Evolutionary conservation across 1,140 invertebrate species (phyloP).

Genomic region (Sarcophaga bullata): DNA sequence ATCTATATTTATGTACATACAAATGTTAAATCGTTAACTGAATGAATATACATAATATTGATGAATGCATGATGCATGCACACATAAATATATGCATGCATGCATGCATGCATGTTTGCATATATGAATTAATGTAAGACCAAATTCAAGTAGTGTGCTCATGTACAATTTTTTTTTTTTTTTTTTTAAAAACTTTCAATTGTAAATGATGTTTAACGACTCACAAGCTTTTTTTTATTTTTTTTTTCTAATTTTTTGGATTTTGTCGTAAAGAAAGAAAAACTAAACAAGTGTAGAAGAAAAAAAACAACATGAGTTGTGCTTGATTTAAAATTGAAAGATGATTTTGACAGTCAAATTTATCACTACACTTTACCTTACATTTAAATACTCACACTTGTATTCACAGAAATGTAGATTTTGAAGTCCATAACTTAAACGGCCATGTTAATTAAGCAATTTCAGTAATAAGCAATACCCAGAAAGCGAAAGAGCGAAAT

Average conservation of each 20-base stretch:
- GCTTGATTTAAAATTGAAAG: constrained; percentile 20
- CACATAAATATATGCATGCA: background rate
- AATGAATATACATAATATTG: constrained; percentile 8
- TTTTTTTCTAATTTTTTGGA: background rate
- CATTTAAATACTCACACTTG: background rate
- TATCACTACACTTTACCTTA: constrained; percentile 9
- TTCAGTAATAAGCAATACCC: background rate
- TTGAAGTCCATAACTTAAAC: constrained; percentile 19
- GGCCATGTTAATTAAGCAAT: constrained; percentile 12
- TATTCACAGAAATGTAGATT: background rate
- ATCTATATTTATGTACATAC: background rate
- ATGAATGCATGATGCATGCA: background rate
- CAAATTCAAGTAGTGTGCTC: too few species aligned
- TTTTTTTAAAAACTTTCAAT: constrained; percentile 1
- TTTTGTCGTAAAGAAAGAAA: background rate
- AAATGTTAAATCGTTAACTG: constrained; percentile 11
- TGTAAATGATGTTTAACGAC: constrained; percentile 8
- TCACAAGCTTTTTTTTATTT: background rate
- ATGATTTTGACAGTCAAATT: constrained; percentile 9
- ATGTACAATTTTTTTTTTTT: too few species aligned
- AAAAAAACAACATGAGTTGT: background rate
- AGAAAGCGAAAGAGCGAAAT: too few species aligned
- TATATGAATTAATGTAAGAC: too few species aligned
- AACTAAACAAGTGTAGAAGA: too few species aligned
- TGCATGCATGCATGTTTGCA: background rate